Conservation (phyloP, 92 coral and sea anemone genomes). For the Blastomussa wellsi region DNA sequence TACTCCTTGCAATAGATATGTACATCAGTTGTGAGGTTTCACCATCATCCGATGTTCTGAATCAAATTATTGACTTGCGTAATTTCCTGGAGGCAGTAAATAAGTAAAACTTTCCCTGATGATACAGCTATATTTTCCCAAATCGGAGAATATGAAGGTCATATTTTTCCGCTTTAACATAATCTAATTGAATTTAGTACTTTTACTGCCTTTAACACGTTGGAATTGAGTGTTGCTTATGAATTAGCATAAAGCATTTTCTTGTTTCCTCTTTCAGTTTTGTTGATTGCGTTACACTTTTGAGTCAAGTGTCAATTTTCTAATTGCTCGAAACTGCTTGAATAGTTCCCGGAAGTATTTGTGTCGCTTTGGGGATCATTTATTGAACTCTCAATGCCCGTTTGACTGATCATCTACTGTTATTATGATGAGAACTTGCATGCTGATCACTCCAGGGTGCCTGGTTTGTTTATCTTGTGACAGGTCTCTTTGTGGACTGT, state of each 20-base stretch:
- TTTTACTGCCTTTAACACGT: background rate
- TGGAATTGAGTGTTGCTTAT: background rate
- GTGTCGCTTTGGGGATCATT: background rate
- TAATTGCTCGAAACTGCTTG: background rate
- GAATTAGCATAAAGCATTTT: constrained; percentile 13
- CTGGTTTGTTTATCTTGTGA: background rate
- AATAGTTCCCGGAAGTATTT: background rate
- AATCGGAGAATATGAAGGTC: background rate
- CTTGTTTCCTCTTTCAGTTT: constrained; percentile 2
- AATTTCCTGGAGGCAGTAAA: constrained; percentile 12
- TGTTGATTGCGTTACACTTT: constrained; percentile 8
- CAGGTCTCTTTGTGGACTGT: background rate
- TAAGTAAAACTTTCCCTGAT: background rate
- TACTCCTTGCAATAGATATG: background rate
- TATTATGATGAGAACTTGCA: background rate
- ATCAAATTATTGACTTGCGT: constrained; percentile 25
- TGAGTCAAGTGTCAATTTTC: background rate
- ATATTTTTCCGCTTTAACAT: background rate
- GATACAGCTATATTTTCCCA: background rate
- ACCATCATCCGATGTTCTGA: background rate
- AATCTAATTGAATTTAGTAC: background rate
- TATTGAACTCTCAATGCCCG: background rate
- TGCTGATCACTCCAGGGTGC: background rate
- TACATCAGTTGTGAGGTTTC: background rate
- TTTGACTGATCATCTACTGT: background rate